These are phyloP conservation scores for Hypotaenidia okinawae DNA, from an alignment of 2,797 vertebrate genomes.

Conservation along the genomic window DNA sequence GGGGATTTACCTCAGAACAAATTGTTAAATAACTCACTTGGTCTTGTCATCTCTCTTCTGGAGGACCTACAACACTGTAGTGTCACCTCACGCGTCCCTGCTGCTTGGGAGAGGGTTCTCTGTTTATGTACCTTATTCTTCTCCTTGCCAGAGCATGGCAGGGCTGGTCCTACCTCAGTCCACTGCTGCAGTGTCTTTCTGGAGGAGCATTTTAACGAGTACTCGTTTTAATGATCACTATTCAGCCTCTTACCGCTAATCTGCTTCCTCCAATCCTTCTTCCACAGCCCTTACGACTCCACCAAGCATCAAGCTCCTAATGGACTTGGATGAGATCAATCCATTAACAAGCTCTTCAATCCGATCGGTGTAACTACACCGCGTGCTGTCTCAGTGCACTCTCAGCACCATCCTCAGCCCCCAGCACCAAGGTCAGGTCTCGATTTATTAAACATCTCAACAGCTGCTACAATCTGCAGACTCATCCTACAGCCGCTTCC, in stretches of 20 bases:
- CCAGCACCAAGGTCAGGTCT: background rate
- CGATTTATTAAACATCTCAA: constrained; percentile 20
- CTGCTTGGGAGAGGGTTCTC: background rate
- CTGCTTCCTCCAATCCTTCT: background rate
- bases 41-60: background rate
- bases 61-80: background rate
- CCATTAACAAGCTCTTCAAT: constrained; percentile 28
- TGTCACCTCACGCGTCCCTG: background rate
- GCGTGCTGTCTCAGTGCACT: background rate
- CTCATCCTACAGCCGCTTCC: background rate
- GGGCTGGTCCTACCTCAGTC: background rate
- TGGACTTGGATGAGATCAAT: constrained; percentile 41
- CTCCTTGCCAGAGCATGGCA: background rate
- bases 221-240: background rate
- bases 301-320: background rate
- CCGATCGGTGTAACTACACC: background rate
- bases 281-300: background rate
- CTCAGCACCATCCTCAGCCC: constrained; percentile 13
- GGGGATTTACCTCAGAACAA: background rate
- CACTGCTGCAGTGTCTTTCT: background rate
- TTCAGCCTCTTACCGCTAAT: constrained; percentile 33
- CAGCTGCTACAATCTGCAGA: background rate
- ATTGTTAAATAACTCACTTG: background rate
- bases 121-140: background rate
- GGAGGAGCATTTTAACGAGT: background rate